Evolutionary conservation across 2,888 invertebrate species (phyloP).

Genomic region (Orthonychiurus folsomi): DNA sequence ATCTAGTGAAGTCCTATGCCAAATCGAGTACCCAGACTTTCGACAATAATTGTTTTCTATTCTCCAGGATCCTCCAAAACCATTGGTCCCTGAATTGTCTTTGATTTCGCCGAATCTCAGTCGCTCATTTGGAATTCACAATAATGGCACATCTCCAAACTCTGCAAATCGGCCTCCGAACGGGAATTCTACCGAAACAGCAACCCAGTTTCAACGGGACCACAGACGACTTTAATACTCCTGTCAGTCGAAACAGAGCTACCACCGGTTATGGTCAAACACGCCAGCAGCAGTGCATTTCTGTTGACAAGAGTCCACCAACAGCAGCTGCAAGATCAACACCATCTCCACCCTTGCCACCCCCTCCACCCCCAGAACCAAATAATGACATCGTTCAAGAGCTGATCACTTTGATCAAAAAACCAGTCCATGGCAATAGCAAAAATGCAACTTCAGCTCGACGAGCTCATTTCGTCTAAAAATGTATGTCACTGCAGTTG

Average conservation of each 20-base stretch:
- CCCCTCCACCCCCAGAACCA: not conserved
- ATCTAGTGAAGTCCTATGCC: no score
- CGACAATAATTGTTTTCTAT: not conserved
- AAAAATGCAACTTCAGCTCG: not conserved
- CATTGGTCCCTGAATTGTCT: conserved; percentile 4
- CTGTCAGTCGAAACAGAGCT: no score
- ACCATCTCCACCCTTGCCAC: not conserved
- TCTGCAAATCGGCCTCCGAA: no score
- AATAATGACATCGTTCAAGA: not conserved
- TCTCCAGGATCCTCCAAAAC: conserved; percentile 3
- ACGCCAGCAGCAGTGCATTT: not conserved
- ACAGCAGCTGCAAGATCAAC: not conserved
- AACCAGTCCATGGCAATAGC: not conserved
- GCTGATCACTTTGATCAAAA: not conserved
- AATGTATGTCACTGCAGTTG: not conserved
- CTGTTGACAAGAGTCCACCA: no score
- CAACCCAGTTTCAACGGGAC: no score
- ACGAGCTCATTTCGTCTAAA: not conserved
- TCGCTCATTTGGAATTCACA: no score
- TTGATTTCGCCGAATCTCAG: not conserved
- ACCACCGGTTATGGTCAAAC: not conserved
- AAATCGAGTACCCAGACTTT: not conserved
- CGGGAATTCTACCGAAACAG: no score
- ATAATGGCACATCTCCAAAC: no score
- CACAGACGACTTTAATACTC: no score